Evolutionary conservation across 2,888 invertebrate species (phyloP).

Genomic region (Drosophila neonasuta): DNA sequence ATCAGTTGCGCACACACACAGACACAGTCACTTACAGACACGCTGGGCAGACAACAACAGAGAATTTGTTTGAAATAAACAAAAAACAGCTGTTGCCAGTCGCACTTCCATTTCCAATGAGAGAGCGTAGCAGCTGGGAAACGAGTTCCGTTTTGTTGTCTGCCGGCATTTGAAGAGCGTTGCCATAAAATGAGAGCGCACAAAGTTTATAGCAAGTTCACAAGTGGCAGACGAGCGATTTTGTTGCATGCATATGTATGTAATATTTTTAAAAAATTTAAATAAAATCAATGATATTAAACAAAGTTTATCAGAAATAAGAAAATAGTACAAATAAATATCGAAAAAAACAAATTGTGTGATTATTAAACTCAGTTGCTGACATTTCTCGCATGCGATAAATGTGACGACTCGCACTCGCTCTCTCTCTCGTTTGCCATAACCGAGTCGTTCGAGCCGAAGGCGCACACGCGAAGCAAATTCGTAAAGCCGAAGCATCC

Average conservation of each 20-base stretch:
- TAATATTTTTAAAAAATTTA: not conserved
- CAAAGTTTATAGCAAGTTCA: conserved; percentile 55
- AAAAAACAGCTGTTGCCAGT: conserved; percentile 70
- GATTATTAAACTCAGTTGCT: not conserved
- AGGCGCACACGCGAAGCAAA: conserved; percentile 39
- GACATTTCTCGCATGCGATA: conserved; percentile 62
- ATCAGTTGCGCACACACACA: conserved; percentile 47
- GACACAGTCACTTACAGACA: conserved; percentile 7
- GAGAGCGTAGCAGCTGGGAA: conserved; percentile 51
- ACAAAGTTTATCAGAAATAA: not conserved
- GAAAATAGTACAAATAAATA: not conserved
- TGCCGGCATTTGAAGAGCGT: conserved; percentile 44
- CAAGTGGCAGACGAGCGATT: conserved; percentile 4
- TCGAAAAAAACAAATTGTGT: not conserved
- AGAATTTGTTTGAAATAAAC: conserved; percentile 72
- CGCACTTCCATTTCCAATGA: conserved; percentile 50
- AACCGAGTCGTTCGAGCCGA: conserved; percentile 24
- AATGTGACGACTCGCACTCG: conserved; percentile 19
- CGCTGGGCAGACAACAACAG: conserved; percentile 48
- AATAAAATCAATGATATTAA: not conserved
- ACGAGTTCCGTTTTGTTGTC: conserved; percentile 32
- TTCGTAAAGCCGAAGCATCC: conserved; percentile 50
- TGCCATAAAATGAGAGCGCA: conserved; percentile 55
- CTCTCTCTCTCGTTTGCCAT: not conserved
- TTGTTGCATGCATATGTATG: not conserved